phyloP scores from a whole-genome alignment of 2,113 vertebrate genomes.

The Tapirus terrestris region DNA sequence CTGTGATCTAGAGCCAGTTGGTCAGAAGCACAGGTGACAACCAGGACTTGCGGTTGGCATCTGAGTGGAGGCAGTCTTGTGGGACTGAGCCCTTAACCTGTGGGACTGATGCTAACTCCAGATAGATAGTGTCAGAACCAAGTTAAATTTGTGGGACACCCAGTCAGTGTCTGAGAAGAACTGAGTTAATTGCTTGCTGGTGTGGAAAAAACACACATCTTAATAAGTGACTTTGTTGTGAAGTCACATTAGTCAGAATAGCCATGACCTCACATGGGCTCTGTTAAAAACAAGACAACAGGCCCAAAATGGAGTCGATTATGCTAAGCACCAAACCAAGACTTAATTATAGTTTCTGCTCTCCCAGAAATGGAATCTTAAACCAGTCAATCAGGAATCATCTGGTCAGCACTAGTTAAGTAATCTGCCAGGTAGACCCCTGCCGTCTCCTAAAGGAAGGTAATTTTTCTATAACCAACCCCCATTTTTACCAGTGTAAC shows the following conservation, averaged over 20 bases:
- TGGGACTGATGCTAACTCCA: too few species aligned
- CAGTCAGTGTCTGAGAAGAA: too few species aligned
- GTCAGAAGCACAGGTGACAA: too few species aligned
- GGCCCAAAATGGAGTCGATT: neutral
- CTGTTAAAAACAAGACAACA: neutral
- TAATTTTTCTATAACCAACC: neutral
- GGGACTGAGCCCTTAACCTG: too few species aligned
- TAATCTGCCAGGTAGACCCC: neutral
- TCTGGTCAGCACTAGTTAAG: neutral
- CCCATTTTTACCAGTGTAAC: neutral
- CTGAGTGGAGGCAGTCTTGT: too few species aligned
- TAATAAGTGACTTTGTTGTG: neutral
- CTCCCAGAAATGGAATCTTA: neutral
- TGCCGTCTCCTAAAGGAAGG: neutral
- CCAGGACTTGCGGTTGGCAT: too few species aligned
- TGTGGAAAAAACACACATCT: neutral
- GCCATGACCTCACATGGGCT: neutral
- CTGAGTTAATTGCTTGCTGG: too few species aligned
- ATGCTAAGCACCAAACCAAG: neutral
- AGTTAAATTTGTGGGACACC: too few species aligned
- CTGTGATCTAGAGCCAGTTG: neutral
- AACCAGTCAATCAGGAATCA: neutral
- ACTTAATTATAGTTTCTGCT: neutral
- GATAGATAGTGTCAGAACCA: too few species aligned
- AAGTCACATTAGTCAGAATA: neutral